Base-by-base conservation (phyloP, 2,113 vertebrate genomes). In the Donacobius atricapilla region DNA sequence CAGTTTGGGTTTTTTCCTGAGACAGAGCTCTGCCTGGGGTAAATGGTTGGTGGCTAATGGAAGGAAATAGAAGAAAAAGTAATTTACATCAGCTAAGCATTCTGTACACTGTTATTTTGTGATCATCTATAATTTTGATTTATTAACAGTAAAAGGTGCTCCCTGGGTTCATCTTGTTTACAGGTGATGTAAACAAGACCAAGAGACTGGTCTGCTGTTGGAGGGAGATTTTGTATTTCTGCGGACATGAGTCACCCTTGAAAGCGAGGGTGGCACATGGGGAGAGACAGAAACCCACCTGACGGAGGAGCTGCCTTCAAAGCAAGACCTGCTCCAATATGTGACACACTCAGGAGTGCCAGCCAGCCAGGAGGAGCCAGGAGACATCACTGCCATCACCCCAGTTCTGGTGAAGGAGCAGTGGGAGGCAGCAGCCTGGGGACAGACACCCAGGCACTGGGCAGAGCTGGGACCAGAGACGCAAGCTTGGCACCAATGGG, bases 121-220 rank as follows among this genome's bases (percentile, higher is more conserved):
- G 87, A 94, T 96, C 90, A 90, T 85, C 90, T 90, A 1, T 86
- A 50, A 93, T 96, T 96, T 95, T 83, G 23, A 60, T 47, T 75
- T 96, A 83, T 90, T 87, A 95, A 89, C 91, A 48, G 66, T n/a
- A 89, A 84, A 64, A 77, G 66, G 53, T 63, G 58, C 51, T 91
- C 54, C 73, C 70, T 3, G 4, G 13, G 51, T 42, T 72, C 50
- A 3, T 75, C 70, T 61, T 79, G 35, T 76, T 90, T 83, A 61
- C 54, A 70, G 90, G 42, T 83, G 56, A 69, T 45, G 13, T 45
- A 89, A 94, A 86, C 81, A 94, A 73, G 39, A 47, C 50, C 3
- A 0, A 45, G 69, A 65, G 50, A n/a, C 39, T 7, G 15, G 28
- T 31, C 78, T 86, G 48, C 58, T 86, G 7, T 66, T 63, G 0